Evolutionary conservation across 2,113 vertebrate species (phyloP), one percentile per base, ranked within the genome.

Genomic region (Tachycineta bicolor): DNA sequence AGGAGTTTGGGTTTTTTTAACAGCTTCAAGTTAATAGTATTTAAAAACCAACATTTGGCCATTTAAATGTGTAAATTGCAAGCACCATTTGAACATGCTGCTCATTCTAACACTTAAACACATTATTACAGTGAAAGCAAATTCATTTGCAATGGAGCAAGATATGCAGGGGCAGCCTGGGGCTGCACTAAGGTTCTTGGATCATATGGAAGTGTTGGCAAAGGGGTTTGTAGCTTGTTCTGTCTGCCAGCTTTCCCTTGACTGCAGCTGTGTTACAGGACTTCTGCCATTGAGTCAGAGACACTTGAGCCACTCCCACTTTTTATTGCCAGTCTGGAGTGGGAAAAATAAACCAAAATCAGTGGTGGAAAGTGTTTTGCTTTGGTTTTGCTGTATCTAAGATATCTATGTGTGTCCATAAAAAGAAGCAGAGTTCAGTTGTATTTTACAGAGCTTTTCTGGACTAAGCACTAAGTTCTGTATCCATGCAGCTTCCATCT

Each of bases 201-300:
- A 75, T 56, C 7, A 2, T 19, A 20, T 0, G 2, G 7, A 4
- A 41, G 39, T 79, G 63, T 69, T 95, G 88, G 67, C 63, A 53
- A 18, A 64, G n/a, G 28, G 10, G 3, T 85, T 71, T 58, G 60
- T 60, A 71, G 56, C 47, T 64, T 0, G 0, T 65, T 52, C 20
- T 14, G 31, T 59, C 85, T 80, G 92, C 74, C 94, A 92, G 88
- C 46, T 90, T 90, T 92, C 79, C 59, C 55, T 83, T 75, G 59
- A 59, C 69, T 49, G 65, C 78, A 82, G 81, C 49, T 90, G 68
- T 60, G 24, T 85, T 85, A 39, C 39, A 83, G 73, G 44, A 59
- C 56, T 82, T 87, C 24, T 94, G 84, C 77, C 18, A 50, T 73
- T 90, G 85, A 91, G 20, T 73, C 25, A 21, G 53, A 92, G 82